Evolutionary conservation across 23 tunicate species (phyloP).

Genomic region (Halocynthia aurantium): DNA sequence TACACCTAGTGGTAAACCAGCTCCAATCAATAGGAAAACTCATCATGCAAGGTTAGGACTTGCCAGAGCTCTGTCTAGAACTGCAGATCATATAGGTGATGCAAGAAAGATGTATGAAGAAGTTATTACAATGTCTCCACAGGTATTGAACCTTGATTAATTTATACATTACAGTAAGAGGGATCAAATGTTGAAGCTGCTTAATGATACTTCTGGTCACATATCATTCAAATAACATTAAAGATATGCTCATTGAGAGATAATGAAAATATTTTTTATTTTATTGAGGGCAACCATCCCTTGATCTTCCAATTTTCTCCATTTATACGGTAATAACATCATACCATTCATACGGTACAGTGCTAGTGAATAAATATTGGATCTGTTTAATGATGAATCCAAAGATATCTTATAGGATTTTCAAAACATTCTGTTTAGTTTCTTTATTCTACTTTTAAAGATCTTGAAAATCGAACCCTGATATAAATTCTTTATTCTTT

Average conservation of each 20-base stretch:
- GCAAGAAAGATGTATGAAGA: constrained; percentile 68
- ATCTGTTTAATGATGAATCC: not conserved
- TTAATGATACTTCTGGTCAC: too few species aligned
- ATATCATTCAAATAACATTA: not conserved
- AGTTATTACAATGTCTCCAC: constrained; percentile 84
- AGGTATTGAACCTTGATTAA: constrained; percentile 26
- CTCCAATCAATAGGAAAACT: constrained; percentile 52
- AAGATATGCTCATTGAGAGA: not conserved
- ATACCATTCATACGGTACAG: too few species aligned
- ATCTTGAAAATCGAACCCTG: too few species aligned
- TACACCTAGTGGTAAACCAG: constrained; percentile 35
- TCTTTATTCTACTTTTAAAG: not conserved
- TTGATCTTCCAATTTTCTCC: too few species aligned
- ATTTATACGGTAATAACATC: too few species aligned
- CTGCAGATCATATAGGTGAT: constrained; percentile 46
- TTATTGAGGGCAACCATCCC: too few species aligned
- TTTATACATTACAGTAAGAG: too few species aligned
- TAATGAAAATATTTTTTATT: too few species aligned
- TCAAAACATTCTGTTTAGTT: not conserved
- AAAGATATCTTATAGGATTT: not conserved
- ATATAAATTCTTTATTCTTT: not conserved
- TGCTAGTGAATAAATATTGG: not conserved
- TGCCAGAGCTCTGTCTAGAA: constrained; percentile 69
- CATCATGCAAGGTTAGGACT: constrained; percentile 69
- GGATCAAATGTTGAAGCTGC: too few species aligned